phyloP scores from a whole-genome alignment of 2,113 vertebrate species.

The Trochalopteron elliotii region DNA sequence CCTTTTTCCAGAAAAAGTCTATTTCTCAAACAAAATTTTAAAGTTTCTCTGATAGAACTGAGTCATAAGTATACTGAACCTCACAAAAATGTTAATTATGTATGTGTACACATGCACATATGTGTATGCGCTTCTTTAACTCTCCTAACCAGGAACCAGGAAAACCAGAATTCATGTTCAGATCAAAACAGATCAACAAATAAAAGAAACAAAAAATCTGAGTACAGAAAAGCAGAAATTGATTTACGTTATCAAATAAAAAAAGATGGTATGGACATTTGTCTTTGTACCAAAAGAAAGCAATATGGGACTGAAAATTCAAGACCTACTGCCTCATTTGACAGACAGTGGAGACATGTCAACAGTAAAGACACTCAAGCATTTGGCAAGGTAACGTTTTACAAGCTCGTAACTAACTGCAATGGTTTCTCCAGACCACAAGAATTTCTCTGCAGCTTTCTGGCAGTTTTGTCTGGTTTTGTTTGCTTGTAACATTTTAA shows the following conservation, averaged over 20 bases:
- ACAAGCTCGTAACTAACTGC: not conserved
- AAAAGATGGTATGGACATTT: not conserved
- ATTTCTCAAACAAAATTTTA: not conserved
- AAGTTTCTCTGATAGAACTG: not conserved
- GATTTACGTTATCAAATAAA: not conserved
- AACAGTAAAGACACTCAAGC: not conserved
- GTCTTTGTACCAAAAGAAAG: not conserved
- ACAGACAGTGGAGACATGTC: not conserved
- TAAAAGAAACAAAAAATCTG: slow-evolving; percentile 17
- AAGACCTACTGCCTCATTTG: not conserved
- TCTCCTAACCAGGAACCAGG: not conserved
- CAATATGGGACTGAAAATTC: not conserved
- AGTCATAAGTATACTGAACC: not conserved
- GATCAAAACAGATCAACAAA: slow-evolving; percentile 1
- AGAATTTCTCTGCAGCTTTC: not conserved
- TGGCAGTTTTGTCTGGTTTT: not conserved
- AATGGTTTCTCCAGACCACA: not conserved
- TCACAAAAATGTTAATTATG: not conserved
- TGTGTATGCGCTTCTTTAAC: rapidly evolving
- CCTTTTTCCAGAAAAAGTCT: not conserved
- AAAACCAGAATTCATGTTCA: not conserved
- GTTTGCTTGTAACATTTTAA: not conserved
- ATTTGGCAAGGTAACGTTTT: not conserved
- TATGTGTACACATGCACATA: not conserved
- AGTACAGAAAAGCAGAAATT: not conserved